Conservation (phyloP, 2,113 vertebrate genomes). For the Cheirogaleus medius region DNA sequence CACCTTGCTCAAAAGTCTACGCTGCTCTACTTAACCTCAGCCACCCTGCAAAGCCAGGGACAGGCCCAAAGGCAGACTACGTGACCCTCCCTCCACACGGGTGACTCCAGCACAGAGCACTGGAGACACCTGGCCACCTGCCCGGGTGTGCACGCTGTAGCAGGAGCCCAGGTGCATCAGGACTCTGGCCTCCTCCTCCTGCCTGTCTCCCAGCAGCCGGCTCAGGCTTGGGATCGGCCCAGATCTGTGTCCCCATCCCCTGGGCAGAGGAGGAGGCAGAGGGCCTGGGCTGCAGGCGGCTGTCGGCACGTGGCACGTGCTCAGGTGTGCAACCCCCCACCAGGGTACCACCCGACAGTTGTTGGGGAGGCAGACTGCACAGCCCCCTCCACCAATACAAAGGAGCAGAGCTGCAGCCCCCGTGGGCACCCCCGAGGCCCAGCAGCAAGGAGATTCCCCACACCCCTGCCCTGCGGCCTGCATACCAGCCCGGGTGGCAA, state of each 20-base stretch:
- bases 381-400: rapidly evolving
- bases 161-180: rapidly evolving
- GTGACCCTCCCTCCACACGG: rapidly evolving
- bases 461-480: neutral
- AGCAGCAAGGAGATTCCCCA: neutral
- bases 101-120: rapidly evolving
- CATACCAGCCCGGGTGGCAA: neutral
- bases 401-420: neutral
- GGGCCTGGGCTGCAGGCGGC: neutral
- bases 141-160: rapidly evolving
- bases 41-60: neutral
- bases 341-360: rapidly evolving
- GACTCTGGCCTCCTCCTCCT: neutral
- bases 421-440: rapidly evolving
- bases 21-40: neutral
- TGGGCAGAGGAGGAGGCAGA: neutral
- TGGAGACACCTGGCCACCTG: neutral
- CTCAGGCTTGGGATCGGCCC: neutral
- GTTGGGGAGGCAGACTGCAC: neutral
- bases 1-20: neutral
- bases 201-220: rapidly evolving
- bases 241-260: rapidly evolving
- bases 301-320: neutral
- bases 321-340: rapidly evolving
- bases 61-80: neutral